Conservation (phyloP, 2,797 vertebrate species). For the Myiotriccus ornatus region DNA sequence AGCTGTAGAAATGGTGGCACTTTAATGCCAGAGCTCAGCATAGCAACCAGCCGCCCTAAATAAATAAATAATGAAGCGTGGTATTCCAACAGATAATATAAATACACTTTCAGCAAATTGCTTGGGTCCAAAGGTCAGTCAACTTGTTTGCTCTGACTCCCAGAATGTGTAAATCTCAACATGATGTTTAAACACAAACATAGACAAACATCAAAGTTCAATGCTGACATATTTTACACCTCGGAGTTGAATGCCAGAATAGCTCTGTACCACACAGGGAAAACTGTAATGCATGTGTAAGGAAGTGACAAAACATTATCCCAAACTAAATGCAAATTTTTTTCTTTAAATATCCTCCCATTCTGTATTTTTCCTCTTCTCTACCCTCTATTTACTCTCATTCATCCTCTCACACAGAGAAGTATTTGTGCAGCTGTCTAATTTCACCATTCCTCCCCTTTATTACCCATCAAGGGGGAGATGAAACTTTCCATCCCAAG, state of each 20-base stretch:
- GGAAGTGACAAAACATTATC: conserved; percentile 28
- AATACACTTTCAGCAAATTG: conserved; percentile 51
- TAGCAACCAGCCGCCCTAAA: conserved; percentile 18
- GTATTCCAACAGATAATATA: conserved; percentile 25
- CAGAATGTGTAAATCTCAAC: conserved; percentile 75
- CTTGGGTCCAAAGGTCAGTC: conserved; percentile 73
- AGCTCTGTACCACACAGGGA: conserved; percentile 15
- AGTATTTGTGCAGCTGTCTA: conserved; percentile 21
- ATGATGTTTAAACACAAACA: conserved; percentile 74
- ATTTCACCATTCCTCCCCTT: neutral
- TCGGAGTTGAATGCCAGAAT: neutral
- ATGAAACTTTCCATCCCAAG: neutral
- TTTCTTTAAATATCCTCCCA: conserved; percentile 63
- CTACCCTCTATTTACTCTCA: neutral
- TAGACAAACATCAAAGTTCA: conserved; percentile 68
- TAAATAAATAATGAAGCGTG: conserved; percentile 16
- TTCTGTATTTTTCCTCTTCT: conserved; percentile 52
- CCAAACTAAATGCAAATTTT: conserved; percentile 60
- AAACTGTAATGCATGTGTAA: conserved; percentile 16
- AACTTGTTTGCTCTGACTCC: conserved; percentile 65
- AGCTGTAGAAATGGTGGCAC: neutral
- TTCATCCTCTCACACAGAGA: neutral
- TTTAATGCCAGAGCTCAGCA: neutral
- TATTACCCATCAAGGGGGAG: neutral
- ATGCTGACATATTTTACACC: conserved; percentile 50